Conservation (phyloP, 1,140 invertebrate genomes). For the Bombus vancouverensis region DNA sequence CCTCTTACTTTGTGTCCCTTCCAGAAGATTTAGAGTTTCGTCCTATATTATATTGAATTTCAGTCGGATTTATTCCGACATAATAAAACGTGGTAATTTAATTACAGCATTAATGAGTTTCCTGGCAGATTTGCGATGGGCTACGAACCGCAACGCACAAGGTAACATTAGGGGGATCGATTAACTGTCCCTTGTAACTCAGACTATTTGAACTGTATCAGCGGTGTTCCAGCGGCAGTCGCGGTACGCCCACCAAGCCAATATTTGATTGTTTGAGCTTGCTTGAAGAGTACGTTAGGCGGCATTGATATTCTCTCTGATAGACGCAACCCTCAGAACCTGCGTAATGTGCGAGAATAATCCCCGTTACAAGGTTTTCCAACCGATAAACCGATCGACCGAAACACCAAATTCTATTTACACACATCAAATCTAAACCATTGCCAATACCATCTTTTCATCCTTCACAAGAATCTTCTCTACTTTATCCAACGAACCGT, state of each 20-base stretch:
- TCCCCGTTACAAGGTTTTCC: neutral
- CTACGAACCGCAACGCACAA: neutral
- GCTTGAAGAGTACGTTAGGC: conserved; percentile 35
- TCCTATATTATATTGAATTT: neutral
- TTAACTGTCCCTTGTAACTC: conserved; percentile 42
- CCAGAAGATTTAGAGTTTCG: neutral
- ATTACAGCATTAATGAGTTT: conserved; percentile 8
- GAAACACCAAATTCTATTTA: neutral
- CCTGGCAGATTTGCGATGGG: neutral
- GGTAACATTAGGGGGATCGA: conserved; percentile 35
- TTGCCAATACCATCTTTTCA: neutral
- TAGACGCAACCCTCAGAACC: neutral
- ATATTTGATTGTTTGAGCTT: conserved; percentile 50
- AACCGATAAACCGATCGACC: neutral
- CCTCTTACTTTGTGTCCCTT: too few relatives aligned
- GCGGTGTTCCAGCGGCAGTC: conserved; percentile 45
- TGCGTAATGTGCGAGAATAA: neutral
- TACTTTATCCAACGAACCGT: neutral
- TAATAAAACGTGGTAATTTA: neutral
- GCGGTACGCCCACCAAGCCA: conserved; percentile 19
- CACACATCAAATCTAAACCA: neutral
- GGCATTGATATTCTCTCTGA: conserved; percentile 25
- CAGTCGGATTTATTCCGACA: neutral
- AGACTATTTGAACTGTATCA: conserved; percentile 53
- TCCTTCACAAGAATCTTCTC: neutral